Percentiles rank a stretch among this genome's conserved stretches.
phyloP scores from a whole-genome alignment of 2,888 invertebrate genomes.

The Argynnis bischoffii region DNA sequence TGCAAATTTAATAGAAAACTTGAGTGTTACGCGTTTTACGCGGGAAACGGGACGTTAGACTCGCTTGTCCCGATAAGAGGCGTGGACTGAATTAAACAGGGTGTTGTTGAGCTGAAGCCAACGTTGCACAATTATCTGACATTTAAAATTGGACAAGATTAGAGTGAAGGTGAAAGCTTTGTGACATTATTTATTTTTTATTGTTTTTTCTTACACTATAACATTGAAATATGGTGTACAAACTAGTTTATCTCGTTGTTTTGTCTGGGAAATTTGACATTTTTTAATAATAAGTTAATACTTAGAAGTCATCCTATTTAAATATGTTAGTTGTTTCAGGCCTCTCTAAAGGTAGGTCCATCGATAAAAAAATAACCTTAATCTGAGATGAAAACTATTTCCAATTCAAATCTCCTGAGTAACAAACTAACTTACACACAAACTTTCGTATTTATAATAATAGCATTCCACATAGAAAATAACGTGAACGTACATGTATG shows the following conservation, averaged over 20 bases:
- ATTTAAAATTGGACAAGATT: constrained; percentile 79
- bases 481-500: too few relatives aligned
- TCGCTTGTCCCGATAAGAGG: constrained; percentile 51
- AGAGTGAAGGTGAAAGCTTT: constrained; percentile 34
- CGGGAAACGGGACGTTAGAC: constrained; percentile 37
- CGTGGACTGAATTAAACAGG: constrained; percentile 64
- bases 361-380: too few relatives aligned
- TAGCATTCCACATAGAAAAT: too few relatives aligned
- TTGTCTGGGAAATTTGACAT: too few relatives aligned
- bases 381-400: too few relatives aligned
- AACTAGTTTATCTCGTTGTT: not conserved
- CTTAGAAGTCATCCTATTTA: too few relatives aligned
- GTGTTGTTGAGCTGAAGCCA: constrained; percentile 70
- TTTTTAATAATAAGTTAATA: too few relatives aligned
- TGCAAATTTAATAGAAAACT: constrained; percentile 1
- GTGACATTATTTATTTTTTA: constrained; percentile 18
- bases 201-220: constrained; percentile 4
- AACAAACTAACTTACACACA: too few relatives aligned
- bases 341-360: too few relatives aligned
- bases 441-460: too few relatives aligned
- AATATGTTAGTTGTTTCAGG: too few relatives aligned
- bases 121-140: constrained; percentile 81
- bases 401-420: too few relatives aligned
- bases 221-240: constrained; percentile 3
- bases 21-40: constrained; percentile 34